Conservation (phyloP, 1,140 invertebrate genomes). For the Pristionchus pacificus region DNA sequence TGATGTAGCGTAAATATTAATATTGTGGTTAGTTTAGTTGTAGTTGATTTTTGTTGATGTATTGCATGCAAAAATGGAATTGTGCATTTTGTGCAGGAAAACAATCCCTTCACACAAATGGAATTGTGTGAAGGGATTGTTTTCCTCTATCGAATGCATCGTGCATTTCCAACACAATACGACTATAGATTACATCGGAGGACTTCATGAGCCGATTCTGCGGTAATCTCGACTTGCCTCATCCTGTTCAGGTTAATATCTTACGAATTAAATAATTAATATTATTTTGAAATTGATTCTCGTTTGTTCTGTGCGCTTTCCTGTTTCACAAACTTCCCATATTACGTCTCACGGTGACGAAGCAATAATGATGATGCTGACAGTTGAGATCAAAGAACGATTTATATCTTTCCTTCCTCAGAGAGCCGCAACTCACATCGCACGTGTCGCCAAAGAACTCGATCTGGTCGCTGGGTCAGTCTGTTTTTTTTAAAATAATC, state of each 20-base stretch:
- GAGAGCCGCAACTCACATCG: conserved; percentile 90
- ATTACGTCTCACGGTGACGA: not conserved
- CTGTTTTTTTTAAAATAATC: not conserved
- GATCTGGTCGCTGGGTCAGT: conserved; percentile 85
- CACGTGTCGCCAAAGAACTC: conserved; percentile 87
- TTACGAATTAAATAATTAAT: no score
- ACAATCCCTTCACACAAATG: no score
- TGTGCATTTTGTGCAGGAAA: no score
- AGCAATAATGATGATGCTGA: not conserved
- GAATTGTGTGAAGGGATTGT: no score
- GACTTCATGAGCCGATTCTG: conserved; percentile 83
- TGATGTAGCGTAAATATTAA: no score
- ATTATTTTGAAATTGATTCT: no score
- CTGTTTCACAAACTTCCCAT: not conserved
- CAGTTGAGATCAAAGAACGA: no score
- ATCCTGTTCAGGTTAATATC: conserved; percentile 69
- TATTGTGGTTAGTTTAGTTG: no score
- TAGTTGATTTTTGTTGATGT: no score
- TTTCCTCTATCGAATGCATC: no score
- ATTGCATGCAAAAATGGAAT: no score
- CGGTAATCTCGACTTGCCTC: conserved; percentile 71
- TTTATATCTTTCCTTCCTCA: no score
- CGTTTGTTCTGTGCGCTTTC: conserved; percentile 1
- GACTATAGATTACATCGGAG: conserved; percentile 80
- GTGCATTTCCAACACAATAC: not conserved